phyloP scores from a whole-genome alignment of 2,113 vertebrate genomes.

The Cromileptes altivelis region DNA sequence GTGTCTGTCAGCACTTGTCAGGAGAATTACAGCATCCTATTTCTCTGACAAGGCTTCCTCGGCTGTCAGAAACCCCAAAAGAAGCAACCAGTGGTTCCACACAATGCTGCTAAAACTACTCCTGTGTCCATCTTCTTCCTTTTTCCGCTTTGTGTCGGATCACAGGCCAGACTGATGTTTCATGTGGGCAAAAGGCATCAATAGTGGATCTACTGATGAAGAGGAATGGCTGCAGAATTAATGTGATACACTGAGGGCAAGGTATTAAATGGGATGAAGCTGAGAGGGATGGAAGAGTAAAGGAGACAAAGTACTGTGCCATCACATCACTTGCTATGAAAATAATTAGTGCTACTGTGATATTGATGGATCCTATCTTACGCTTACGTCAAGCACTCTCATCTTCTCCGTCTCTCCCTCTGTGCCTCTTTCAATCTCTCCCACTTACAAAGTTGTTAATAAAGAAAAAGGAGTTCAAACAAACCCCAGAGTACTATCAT shows the following conservation, averaged over 20 bases:
- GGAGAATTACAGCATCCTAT: slow-evolving; percentile 48
- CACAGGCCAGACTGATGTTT: slow-evolving; percentile 12
- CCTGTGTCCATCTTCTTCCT: slow-evolving; percentile 16
- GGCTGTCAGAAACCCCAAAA: slow-evolving; percentile 34
- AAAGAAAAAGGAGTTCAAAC: slow-evolving; percentile 48
- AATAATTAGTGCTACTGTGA: slow-evolving; percentile 54
- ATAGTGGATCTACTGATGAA: slow-evolving; percentile 41
- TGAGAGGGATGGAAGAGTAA: slow-evolving; percentile 40
- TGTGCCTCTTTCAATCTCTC: slow-evolving; percentile 31
- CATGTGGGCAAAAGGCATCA: slow-evolving; percentile 19
- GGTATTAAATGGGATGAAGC: slow-evolving; percentile 37
- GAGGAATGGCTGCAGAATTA: slow-evolving; percentile 39
- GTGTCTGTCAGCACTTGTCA: slow-evolving; percentile 33
- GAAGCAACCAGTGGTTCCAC: slow-evolving; percentile 23
- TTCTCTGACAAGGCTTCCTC: slow-evolving; percentile 42
- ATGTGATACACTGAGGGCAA: slow-evolving; percentile 32
- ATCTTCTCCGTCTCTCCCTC: slow-evolving; percentile 12
- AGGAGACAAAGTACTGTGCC: slow-evolving; percentile 51
- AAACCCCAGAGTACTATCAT: slow-evolving; percentile 53
- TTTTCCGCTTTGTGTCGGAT: slow-evolving; percentile 3
- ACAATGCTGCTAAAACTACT: slow-evolving; percentile 21
- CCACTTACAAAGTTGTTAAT: slow-evolving; percentile 28
- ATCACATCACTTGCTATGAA: slow-evolving; percentile 48
- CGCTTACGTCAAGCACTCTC: slow-evolving; percentile 21
- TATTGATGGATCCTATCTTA: slow-evolving; percentile 34